Conservation (phyloP, 2,797 vertebrate genomes). For the Aselliscus stoliczkanus region DNA sequence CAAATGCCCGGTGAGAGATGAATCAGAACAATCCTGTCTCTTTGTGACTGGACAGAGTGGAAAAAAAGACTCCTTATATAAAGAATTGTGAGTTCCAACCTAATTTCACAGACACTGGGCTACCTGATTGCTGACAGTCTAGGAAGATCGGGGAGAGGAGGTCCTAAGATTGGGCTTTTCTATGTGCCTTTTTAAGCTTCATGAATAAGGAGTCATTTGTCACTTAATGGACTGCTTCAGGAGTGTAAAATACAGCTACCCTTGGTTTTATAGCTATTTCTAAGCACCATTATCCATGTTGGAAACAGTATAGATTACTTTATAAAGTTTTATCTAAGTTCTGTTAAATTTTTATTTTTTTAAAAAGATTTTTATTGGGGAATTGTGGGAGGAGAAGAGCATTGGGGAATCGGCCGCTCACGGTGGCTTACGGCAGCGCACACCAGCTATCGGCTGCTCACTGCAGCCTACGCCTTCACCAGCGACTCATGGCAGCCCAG, state of each 20-base stretch:
- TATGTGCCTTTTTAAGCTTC: not conserved
- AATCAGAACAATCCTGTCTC: conserved; percentile 55
- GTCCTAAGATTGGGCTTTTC: not conserved
- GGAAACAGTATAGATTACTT: not conserved
- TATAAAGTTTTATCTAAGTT: not conserved
- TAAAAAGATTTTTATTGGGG: no score
- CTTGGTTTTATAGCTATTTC: conserved; percentile 23
- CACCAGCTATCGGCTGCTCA: no score
- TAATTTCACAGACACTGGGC: not conserved
- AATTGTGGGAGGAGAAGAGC: no score
- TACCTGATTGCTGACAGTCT: not conserved
- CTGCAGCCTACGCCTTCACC: no score
- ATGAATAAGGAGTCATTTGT: conserved; percentile 25
- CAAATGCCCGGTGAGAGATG: conserved; percentile 47
- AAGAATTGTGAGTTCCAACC: not conserved
- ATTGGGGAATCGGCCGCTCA: no score
- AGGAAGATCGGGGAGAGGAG: not conserved
- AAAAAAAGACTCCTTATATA: not conserved
- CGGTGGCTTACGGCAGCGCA: no score
- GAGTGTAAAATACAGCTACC: not conserved
- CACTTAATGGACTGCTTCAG: not conserved
- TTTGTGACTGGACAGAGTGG: not conserved
- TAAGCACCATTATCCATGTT: conserved; percentile 32
- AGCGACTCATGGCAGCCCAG: no score
- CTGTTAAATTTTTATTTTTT: not conserved